Base-by-base conservation (phyloP, 2,113 vertebrate species). In the Ammodytes marinus region DNA sequence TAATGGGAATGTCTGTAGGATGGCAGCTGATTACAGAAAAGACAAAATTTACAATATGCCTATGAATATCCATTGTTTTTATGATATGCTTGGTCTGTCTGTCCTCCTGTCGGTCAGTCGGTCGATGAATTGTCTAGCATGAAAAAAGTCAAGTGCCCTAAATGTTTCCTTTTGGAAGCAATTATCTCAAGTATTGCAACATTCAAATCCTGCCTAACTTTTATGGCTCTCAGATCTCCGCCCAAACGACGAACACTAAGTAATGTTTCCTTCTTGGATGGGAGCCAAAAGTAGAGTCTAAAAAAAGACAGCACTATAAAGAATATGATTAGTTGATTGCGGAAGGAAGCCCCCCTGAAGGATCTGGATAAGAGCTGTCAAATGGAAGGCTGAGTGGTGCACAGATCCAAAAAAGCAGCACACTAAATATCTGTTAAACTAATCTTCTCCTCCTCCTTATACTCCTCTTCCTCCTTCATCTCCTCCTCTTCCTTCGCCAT, bases 1-100 rank as follows among this genome's bases (percentile, higher is more conserved):
- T 90, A 88, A 91, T 86, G 59, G 69, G 72, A 77, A 81, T 10
- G 54, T 74, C 74, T 78, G 55, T 80, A 89, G 27, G 85, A 89
- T 80, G 85, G 60, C 64, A 69, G 54, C 46, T 35, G 52, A 88
- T 83, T 37, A 88, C 49, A 80, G 66, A 68, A 60, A 84, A 84
- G 53, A 86, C 46, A 79, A 57, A 66, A 85, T 75, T 55, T 84
- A 74, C 46, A 43, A 63, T 60, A 12, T 0, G 3, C 35, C 52
- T 13, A 3, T 9, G 71, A 69, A 47, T 52, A 54, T 58, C 58
- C 10, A 15, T 6, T 50, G 52, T 65, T 84, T 39, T 66, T 65
- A 63, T 37, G 42, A 55, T 42, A 37, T 49, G 46, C 6, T 66
- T 19, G 8, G 40, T 45, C 19, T 27, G 2, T 53, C 49, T 13